A percentile compares a stretch with the other conserved stretches of the same genome.
These are phyloP conservation scores for Calonectris borealis DNA, from an alignment of 2,113 vertebrate species.

Conservation along the genomic window DNA sequence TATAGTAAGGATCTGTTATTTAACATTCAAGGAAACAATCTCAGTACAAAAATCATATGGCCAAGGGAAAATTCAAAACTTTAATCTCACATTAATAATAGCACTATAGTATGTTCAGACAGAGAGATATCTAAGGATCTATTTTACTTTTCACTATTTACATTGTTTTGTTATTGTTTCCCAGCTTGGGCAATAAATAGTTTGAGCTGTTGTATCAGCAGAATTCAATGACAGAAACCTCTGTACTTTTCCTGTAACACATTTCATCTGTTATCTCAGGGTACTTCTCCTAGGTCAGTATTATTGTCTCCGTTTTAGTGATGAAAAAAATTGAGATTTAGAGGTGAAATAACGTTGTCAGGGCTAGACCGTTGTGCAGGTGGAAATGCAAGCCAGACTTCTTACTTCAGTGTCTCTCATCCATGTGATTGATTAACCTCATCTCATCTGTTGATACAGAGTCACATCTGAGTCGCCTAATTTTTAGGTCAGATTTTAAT, in stretches of 20 bases:
- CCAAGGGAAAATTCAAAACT: neutral
- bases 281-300: neutral
- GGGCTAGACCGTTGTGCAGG: neutral
- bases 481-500: neutral
- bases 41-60: neutral
- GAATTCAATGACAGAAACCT: neutral
- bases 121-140: neutral
- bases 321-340: neutral
- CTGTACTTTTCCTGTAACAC: neutral
- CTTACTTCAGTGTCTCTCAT: neutral
- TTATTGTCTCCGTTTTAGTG: neutral
- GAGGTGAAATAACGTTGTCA: neutral
- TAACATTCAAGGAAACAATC: slow-evolving; percentile 22
- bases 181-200: neutral
- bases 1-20: neutral
- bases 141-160: neutral
- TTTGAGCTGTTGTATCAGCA: neutral
- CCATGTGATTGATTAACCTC: neutral
- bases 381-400: neutral
- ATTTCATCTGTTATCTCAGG: neutral
- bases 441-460: neutral
- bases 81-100: neutral
- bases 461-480: neutral
- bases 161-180: neutral
- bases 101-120: neutral